A percentile compares a stretch with the other conserved stretches of the same genome.
phyloP scores from a whole-genome alignment of 1,140 invertebrate species.

The Leptinotarsa lineolata region DNA sequence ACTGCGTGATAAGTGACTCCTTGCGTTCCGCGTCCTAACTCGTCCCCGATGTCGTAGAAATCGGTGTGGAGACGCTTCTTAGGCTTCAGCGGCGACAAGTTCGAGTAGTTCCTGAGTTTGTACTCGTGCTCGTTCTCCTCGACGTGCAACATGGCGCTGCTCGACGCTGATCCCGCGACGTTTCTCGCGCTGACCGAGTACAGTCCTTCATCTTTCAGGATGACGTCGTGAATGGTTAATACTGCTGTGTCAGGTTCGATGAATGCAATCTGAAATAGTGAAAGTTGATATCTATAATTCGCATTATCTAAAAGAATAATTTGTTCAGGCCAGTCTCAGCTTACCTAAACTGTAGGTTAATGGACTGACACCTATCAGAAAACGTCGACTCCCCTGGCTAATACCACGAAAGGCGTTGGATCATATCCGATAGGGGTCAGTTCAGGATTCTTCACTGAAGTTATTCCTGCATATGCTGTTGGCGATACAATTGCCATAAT shows the following conservation, averaged over 20 bases:
- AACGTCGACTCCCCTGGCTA: too few relatives aligned
- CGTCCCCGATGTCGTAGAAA: constrained; percentile 90
- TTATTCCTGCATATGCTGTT: too few relatives aligned
- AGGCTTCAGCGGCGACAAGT: constrained; percentile 68
- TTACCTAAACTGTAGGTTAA: too few relatives aligned
- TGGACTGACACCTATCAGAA: too few relatives aligned
- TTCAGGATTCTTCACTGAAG: too few relatives aligned
- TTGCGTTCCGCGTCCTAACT: constrained; percentile 88
- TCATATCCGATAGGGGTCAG: too few relatives aligned
- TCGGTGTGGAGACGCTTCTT: constrained; percentile 75
- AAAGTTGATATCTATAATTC: too few relatives aligned
- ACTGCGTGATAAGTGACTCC: constrained; percentile 87
- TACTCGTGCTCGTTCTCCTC: constrained; percentile 84
- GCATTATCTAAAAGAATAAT: too few relatives aligned
- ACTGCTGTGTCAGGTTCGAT: constrained; percentile 83
- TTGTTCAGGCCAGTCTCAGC: too few relatives aligned
- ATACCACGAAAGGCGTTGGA: too few relatives aligned
- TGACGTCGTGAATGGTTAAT: constrained; percentile 82
- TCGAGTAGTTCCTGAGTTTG: constrained; percentile 70
- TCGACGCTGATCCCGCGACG: constrained; percentile 86
- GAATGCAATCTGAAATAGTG: constrained; percentile 69
- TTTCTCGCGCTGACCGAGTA: constrained; percentile 93
- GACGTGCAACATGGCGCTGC: constrained; percentile 87
- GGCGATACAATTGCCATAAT: too few relatives aligned
- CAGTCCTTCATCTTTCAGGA: constrained; percentile 88